phyloP scores from a whole-genome alignment of 2,113 vertebrate genomes.

The Dipodomys stephensi region DNA sequence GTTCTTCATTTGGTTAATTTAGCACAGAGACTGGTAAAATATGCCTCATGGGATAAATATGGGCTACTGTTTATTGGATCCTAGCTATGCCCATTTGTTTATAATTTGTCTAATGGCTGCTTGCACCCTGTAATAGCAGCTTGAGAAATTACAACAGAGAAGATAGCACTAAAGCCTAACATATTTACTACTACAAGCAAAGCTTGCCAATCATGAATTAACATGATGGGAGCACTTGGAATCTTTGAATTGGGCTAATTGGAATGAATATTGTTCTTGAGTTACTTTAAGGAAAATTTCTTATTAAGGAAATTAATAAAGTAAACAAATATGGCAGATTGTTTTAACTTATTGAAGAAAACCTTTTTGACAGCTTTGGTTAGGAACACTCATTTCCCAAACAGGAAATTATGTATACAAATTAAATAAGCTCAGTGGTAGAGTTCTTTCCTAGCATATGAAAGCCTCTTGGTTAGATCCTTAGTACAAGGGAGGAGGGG shows the following conservation, averaged over 20 bases:
- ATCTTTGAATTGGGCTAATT: conserved; percentile 9
- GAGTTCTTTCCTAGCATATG: background rate
- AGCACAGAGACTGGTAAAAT: background rate
- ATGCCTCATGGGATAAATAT: background rate
- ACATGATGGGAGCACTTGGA: background rate
- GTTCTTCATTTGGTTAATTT: conserved; percentile 3
- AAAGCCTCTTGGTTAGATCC: background rate
- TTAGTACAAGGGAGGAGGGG: background rate
- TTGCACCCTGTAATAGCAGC: background rate
- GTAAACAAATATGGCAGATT: background rate
- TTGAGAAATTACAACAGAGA: background rate
- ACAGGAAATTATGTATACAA: too few relatives aligned
- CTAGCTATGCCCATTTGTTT: background rate
- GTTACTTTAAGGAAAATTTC: conserved; percentile 12
- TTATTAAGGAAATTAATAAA: conserved; percentile 21
- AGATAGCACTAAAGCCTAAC: background rate
- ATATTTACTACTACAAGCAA: conserved; percentile 5
- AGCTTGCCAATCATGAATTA: background rate
- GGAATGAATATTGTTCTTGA: background rate
- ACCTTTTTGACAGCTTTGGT: conserved; percentile 3
- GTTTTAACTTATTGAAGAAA: conserved; percentile 33
- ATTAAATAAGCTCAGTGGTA: too few relatives aligned
- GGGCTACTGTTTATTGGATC: background rate
- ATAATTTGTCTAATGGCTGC: background rate
- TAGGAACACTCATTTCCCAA: too few relatives aligned